Conservation (phyloP, 1,140 invertebrate species). For the Luehdorfia chinensis region DNA sequence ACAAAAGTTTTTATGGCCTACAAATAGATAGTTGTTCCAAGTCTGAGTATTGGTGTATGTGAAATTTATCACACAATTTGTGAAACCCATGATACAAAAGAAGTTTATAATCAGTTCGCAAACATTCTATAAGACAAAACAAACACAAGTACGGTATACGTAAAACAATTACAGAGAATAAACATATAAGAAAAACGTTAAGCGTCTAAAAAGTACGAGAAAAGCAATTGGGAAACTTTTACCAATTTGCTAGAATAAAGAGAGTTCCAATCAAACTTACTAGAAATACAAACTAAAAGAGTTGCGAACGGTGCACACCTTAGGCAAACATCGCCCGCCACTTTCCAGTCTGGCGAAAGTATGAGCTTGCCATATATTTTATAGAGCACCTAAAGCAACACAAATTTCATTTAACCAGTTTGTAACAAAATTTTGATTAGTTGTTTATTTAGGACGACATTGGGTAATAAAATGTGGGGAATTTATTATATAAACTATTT, state of each 20-base stretch:
- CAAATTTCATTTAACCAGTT: constrained; percentile 20
- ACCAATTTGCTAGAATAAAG: constrained; percentile 66
- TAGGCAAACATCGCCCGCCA: constrained; percentile 38
- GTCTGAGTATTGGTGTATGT: too few species aligned
- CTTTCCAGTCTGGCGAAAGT: constrained; percentile 2
- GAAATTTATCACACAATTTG: too few species aligned
- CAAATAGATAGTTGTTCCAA: too few species aligned
- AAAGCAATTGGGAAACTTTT: constrained; percentile 60
- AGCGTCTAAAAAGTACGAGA: constrained; percentile 32
- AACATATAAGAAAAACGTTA: constrained; percentile 9
- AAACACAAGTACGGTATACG: too few species aligned
- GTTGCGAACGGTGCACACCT: constrained; percentile 37
- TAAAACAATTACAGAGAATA: not conserved
- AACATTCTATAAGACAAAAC: too few species aligned
- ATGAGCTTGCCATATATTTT: constrained; percentile 4
- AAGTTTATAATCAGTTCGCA: constrained; percentile 3
- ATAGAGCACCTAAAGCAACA: not conserved
- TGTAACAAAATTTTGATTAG: not conserved
- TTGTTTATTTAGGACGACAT: too few species aligned
- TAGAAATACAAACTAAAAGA: constrained; percentile 64
- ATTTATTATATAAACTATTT: too few species aligned
- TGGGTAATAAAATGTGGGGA: too few species aligned
- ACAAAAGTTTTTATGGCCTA: too few species aligned
- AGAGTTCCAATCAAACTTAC: constrained; percentile 68
- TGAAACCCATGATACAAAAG: not conserved